Evolutionary conservation across 2,797 vertebrate species (phyloP).

Genomic region (Liparis tanakae): DNA sequence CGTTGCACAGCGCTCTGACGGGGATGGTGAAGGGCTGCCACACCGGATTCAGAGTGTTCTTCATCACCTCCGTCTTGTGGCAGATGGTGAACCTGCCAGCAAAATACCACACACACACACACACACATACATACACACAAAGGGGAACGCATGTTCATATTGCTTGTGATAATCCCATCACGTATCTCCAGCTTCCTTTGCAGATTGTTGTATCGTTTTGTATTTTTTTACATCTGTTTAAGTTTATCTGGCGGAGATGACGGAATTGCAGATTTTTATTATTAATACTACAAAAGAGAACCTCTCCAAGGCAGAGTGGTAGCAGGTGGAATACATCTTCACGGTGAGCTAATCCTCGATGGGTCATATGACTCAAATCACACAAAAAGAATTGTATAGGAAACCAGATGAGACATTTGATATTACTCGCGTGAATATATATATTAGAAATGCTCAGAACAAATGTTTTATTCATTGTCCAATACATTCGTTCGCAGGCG

Average conservation of each 20-base stretch:
- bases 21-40: slow-evolving; percentile 98
- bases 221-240: slow-evolving; percentile 10
- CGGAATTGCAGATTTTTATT: slow-evolving; percentile 39
- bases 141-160: slow-evolving; percentile 21
- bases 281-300: slow-evolving; percentile 1
- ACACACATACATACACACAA: not conserved
- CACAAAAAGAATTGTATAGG: not conserved
- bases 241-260: slow-evolving; percentile 29
- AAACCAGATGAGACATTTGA: slow-evolving; percentile 11
- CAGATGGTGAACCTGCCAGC: slow-evolving; percentile 94
- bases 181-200: slow-evolving; percentile 7
- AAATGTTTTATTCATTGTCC: not conserved
- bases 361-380: not conserved
- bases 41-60: slow-evolving; percentile 95
- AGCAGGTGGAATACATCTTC: slow-evolving; percentile 2
- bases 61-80: slow-evolving; percentile 98
- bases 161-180: slow-evolving; percentile 20
- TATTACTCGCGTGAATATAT: not conserved
- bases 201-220: not conserved
- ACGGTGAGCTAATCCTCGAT: slow-evolving; percentile 7
- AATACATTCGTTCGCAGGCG: not conserved
- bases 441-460: not conserved
- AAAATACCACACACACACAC: slow-evolving; percentile 40
- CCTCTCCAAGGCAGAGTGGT: slow-evolving; percentile 22
- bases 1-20: slow-evolving; percentile 94